A percentile compares a stretch with the other conserved stretches of the same genome.
Conservation (phyloP, 2,888 invertebrate species). For the Synergus japonicus region DNA sequence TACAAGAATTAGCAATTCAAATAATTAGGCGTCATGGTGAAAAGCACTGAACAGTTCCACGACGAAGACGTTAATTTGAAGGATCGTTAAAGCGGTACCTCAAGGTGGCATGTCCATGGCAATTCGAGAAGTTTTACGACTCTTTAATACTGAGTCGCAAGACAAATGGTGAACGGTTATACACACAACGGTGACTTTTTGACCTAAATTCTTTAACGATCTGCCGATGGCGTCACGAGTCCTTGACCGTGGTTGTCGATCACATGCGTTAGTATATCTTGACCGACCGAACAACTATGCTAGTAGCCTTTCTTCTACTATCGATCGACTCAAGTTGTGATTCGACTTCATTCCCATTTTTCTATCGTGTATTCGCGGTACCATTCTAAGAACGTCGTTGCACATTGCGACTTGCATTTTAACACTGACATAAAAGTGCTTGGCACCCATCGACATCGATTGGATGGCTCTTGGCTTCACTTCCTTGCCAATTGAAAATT, state of each 20-base stretch:
- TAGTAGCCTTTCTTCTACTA: constrained; percentile 46
- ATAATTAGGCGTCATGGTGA: constrained; percentile 52
- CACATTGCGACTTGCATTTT: constrained; percentile 30
- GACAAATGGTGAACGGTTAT: constrained; percentile 44
- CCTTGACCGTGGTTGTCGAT: constrained; percentile 73
- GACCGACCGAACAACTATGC: constrained; percentile 26
- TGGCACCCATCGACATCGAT: constrained; percentile 11
- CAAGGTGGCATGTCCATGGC: not conserved
- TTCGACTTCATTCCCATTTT: constrained; percentile 44
- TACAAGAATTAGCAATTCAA: constrained; percentile 52
- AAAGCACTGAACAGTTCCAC: constrained; percentile 54
- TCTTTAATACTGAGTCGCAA: not conserved
- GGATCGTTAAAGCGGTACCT: constrained; percentile 46
- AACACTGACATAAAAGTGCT: constrained; percentile 17
- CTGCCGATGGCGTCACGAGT: constrained; percentile 67
- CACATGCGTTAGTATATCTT: constrained; percentile 39
- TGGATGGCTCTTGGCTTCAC: constrained; percentile 4
- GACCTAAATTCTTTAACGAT: constrained; percentile 75
- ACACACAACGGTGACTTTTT: constrained; percentile 72
- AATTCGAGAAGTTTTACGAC: constrained; percentile 30
- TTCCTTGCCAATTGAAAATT: constrained; percentile 27
- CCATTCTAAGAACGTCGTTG: constrained; percentile 33
- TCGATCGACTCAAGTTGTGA: constrained; percentile 47
- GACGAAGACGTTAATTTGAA: constrained; percentile 51
- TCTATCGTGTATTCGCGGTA: constrained; percentile 35